Conservation (phyloP, 2,113 vertebrate genomes). For the Pao palembangensis region DNA sequence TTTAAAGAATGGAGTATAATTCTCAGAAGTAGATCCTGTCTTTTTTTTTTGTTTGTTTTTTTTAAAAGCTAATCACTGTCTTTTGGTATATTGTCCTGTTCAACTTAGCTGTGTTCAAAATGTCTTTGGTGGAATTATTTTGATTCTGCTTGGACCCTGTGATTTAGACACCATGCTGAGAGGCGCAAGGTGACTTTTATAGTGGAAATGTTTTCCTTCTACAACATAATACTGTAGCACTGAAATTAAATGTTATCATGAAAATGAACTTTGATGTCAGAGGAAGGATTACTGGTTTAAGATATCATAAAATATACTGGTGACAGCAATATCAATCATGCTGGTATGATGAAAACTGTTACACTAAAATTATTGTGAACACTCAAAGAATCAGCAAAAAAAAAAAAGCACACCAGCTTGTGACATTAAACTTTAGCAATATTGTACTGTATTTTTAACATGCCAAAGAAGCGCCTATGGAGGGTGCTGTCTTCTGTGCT, state of each 20-base stretch:
- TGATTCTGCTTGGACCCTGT: neutral
- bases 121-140: slow-evolving; percentile 1
- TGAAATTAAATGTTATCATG: slow-evolving; percentile 1
- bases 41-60: slow-evolving; percentile 3
- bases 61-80: slow-evolving; percentile 5
- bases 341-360: slow-evolving; percentile 2
- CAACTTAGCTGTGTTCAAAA: slow-evolving; percentile 13
- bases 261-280: neutral
- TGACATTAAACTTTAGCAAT: slow-evolving; percentile 18
- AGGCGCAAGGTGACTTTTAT: neutral
- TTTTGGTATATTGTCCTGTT: neutral
- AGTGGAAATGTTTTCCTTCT: neutral
- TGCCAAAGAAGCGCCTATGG: slow-evolving; percentile 20
- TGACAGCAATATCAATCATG: neutral
- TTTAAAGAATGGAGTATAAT: slow-evolving; percentile 31
- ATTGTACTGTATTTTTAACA: slow-evolving; percentile 45
- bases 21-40: slow-evolving; percentile 38
- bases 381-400: slow-evolving; percentile 8
- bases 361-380: slow-evolving; percentile 19
- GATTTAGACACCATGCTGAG: neutral
- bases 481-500: slow-evolving; percentile 55
- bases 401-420: slow-evolving; percentile 6
- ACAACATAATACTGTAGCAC: neutral
- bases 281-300: neutral
- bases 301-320: neutral